Percentiles rank a stretch among this genome's conserved stretches.
phyloP scores from a whole-genome alignment of 2,888 invertebrate species.

The Spodoptera littoralis region DNA sequence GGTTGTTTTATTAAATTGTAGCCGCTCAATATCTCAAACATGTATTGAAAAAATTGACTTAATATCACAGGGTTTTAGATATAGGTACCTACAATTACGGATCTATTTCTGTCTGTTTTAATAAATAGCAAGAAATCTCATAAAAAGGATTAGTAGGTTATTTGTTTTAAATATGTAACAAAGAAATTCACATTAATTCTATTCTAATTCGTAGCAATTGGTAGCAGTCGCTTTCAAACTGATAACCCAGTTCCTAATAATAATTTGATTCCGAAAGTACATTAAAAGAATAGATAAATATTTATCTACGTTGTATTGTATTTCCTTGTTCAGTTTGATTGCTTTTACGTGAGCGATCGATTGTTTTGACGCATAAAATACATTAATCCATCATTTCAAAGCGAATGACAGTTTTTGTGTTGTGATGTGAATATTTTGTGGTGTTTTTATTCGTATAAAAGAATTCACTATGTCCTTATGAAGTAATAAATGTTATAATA shows the following conservation, averaged over 20 bases:
- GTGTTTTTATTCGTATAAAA: too few relatives aligned
- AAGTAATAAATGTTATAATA: too few relatives aligned
- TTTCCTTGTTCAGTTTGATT: slow-evolving; percentile 33
- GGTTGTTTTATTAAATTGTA: too few relatives aligned
- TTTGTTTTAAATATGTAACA: background rate
- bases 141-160: background rate
- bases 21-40: too few relatives aligned
- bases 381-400: background rate
- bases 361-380: background rate
- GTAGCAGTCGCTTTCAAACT: slow-evolving; percentile 38
- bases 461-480: too few relatives aligned
- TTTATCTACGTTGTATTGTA: slow-evolving; percentile 36
- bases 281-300: slow-evolving; percentile 38
- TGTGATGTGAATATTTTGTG: background rate
- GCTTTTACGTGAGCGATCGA: slow-evolving; percentile 21
- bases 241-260: slow-evolving; percentile 43
- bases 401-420: background rate
- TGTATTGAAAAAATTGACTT: too few relatives aligned
- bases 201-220: slow-evolving; percentile 22
- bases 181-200: background rate
- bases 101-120: too few relatives aligned
- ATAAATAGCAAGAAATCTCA: too few relatives aligned
- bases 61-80: too few relatives aligned
- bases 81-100: too few relatives aligned
- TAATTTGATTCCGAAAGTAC: slow-evolving; percentile 34